phyloP scores from a whole-genome alignment of 2,888 invertebrate species.

The Rotaria sp. region DNA sequence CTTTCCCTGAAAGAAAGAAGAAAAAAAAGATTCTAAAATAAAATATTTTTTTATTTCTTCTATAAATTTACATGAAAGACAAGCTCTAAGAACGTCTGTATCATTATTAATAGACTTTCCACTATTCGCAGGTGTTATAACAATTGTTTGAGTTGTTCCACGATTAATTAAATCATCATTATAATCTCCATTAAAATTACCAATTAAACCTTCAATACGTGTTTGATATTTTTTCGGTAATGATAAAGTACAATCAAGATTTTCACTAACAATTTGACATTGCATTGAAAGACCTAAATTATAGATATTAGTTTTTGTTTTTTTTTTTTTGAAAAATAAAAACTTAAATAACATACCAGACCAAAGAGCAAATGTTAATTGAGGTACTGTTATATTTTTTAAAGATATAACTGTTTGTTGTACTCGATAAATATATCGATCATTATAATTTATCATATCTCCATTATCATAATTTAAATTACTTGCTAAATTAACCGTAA shows the following conservation, averaged over 20 bases:
- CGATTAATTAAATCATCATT: not conserved
- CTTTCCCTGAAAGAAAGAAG: no score
- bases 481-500: not conserved
- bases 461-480: not conserved
- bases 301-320: no score
- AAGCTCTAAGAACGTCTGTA: not conserved
- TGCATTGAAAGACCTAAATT: no score
- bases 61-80: not conserved
- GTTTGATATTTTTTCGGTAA: not conserved
- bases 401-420: not conserved
- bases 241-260: not conserved
- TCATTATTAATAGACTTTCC: not conserved
- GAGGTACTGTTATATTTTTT: not conserved
- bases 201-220: not conserved
- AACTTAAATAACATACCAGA: not conserved
- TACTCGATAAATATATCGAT: not conserved
- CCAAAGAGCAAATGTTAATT: not conserved
- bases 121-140: no score
- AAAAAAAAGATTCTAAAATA: no score
- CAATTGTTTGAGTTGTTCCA: not conserved
- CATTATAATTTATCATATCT: not conserved
- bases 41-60: no score
- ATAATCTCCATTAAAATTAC: not conserved
- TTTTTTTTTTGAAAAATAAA: no score
- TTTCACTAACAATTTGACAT: no score